These are phyloP conservation scores for Stenichneumon culpator DNA, from an alignment of 2,888 invertebrate species.

Conservation along the genomic window DNA sequence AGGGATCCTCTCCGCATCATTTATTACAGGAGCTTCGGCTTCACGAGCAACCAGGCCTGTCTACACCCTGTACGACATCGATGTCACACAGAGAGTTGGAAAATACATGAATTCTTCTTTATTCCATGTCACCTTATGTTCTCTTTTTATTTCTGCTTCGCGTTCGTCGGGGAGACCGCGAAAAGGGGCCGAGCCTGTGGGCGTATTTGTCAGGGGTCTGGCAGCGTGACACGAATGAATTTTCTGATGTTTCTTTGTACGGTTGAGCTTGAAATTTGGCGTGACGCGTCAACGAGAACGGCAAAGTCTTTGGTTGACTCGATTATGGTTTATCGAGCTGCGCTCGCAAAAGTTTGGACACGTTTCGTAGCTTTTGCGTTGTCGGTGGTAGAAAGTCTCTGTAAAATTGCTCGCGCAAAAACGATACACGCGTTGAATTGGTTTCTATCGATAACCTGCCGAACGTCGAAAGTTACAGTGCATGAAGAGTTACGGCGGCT, in stretches of 20 bases:
- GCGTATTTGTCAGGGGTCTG: background rate
- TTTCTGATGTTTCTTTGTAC: background rate
- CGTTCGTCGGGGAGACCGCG: background rate
- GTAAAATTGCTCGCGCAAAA: background rate
- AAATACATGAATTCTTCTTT: slow-evolving; percentile 32
- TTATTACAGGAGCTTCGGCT: slow-evolving; percentile 43
- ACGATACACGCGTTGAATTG: background rate
- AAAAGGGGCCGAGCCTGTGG: background rate
- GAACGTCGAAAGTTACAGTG: background rate
- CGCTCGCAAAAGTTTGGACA: background rate
- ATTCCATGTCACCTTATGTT: slow-evolving; percentile 10
- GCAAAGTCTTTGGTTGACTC: background rate
- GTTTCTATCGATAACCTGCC: background rate
- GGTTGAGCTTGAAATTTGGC: background rate
- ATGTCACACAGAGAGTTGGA: slow-evolving; percentile 39
- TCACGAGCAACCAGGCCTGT: slow-evolving; percentile 39
- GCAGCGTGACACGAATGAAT: background rate
- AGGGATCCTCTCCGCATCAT: slow-evolving; percentile 51
- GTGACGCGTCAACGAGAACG: background rate
- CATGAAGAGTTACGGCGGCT: background rate
- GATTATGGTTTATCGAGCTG: background rate
- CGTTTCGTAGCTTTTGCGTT: background rate
- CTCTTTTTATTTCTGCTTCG: background rate
- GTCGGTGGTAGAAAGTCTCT: background rate
- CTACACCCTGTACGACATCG: slow-evolving; percentile 57